These are phyloP conservation scores for Allolobophora icterica DNA, from an alignment of 2,888 invertebrate genomes.

Conservation along the genomic window DNA sequence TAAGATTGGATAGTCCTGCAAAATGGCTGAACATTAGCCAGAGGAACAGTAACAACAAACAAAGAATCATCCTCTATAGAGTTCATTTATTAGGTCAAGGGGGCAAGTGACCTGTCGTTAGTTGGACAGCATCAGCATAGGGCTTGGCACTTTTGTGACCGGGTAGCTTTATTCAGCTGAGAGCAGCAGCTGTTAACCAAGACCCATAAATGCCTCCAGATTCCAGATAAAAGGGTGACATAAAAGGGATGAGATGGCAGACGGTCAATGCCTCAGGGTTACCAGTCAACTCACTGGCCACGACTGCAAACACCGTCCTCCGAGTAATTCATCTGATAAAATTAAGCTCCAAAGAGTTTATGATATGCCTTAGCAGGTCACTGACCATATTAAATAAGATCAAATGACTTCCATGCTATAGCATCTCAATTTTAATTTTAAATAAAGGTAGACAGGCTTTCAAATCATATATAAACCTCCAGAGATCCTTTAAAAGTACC, in stretches of 20 bases:
- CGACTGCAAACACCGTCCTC: neutral
- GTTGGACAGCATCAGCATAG: neutral
- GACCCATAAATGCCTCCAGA: neutral
- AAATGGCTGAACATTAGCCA: neutral
- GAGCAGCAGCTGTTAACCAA: neutral
- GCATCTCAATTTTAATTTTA: neutral
- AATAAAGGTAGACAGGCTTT: neutral
- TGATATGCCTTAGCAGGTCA: neutral
- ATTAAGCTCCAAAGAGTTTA: neutral
- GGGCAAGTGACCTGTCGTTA: neutral
- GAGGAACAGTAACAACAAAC: neutral
- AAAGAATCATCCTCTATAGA: neutral
- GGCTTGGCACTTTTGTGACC: constrained; percentile 12
- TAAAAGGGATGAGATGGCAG: neutral
- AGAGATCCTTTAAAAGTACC: neutral
- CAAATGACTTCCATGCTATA: neutral
- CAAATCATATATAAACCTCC: neutral
- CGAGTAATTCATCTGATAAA: neutral
- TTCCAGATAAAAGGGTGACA: neutral
- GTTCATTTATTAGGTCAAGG: neutral
- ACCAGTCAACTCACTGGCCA: neutral
- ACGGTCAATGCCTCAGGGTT: neutral
- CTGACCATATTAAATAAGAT: neutral
- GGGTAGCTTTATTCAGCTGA: neutral
- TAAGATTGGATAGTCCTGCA: neutral